A percentile compares a stretch with the other conserved stretches of the same genome.
Conservation (phyloP, 30 jellyfish, hydroid and myxozoan species). For the Chrysaora quinquecirrha region DNA sequence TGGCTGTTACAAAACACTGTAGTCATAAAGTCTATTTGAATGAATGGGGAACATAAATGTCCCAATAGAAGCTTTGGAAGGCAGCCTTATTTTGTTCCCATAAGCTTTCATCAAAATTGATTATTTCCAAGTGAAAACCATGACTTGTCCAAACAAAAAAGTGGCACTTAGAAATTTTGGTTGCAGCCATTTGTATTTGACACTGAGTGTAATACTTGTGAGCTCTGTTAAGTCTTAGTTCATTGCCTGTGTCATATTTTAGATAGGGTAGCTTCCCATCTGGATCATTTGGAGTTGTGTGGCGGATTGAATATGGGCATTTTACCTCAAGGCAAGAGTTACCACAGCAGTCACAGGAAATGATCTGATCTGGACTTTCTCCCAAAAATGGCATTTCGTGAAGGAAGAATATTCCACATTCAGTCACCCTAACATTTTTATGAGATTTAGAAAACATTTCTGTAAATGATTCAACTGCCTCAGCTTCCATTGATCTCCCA, state of each 20-base stretch:
- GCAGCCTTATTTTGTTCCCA: no score
- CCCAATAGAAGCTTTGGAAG: no score
- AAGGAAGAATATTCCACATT: constrained; percentile 1
- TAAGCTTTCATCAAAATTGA: no score
- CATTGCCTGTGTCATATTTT: background rate
- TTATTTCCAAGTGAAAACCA: no score
- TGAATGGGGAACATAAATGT: no score
- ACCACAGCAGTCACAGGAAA: constrained; percentile 55
- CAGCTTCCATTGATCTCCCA: constrained; percentile 63
- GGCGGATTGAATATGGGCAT: no score
- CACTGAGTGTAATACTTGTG: constrained; percentile 57
- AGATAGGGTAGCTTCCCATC: constrained; percentile 4
- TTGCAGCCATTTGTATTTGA: constrained; percentile 58
- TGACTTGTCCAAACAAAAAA: constrained; percentile 20
- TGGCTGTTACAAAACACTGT: background rate
- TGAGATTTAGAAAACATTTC: background rate
- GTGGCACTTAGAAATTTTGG: constrained; percentile 36
- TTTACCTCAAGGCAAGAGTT: constrained; percentile 69
- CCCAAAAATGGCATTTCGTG: constrained; percentile 32
- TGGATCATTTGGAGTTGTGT: no score
- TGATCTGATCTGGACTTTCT: constrained; percentile 71
- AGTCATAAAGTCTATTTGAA: no score
- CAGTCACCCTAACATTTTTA: background rate
- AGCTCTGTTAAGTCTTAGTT: background rate
- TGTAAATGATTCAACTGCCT: constrained; percentile 31